These are phyloP conservation scores for Syrphus vitripennis DNA, from an alignment of 2,888 invertebrate genomes.

Conservation along the genomic window DNA sequence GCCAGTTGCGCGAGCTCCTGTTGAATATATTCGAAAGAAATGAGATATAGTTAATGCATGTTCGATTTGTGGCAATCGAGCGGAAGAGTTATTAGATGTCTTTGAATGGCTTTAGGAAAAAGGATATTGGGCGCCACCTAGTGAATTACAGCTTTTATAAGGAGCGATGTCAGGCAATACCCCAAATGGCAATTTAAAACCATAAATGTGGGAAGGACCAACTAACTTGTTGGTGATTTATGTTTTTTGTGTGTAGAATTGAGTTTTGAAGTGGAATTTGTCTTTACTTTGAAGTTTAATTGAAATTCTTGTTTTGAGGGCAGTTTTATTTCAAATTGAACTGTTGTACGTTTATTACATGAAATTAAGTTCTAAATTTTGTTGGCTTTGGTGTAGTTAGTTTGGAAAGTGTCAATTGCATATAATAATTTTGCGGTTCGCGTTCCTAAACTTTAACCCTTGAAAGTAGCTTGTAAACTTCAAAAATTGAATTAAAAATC, in stretches of 20 bases:
- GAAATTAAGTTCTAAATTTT: too few species aligned
- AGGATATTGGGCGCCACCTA: constrained; percentile 7
- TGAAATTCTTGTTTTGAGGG: neutral
- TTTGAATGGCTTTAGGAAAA: constrained; percentile 43
- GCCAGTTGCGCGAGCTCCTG: constrained; percentile 9
- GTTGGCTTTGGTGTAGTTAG: too few species aligned
- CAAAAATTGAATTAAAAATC: too few species aligned
- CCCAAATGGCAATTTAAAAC: neutral
- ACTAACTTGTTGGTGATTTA: neutral
- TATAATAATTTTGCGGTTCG: too few species aligned
- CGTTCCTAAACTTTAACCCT: too few species aligned
- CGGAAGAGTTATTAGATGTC: constrained; percentile 48
- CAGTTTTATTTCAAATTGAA: too few species aligned
- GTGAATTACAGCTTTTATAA: neutral
- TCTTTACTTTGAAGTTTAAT: neutral
- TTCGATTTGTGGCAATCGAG: constrained; percentile 57
- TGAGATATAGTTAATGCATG: constrained; percentile 63
- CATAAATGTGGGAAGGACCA: neutral
- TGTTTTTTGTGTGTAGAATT: neutral
- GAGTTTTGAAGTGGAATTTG: neutral
- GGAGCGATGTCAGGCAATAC: neutral
- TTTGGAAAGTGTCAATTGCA: too few species aligned
- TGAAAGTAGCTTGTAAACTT: too few species aligned
- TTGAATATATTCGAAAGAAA: constrained; percentile 51
- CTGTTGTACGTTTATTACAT: too few species aligned